These are phyloP conservation scores for Ptilodon capucinus DNA, from an alignment of 2,888 invertebrate species.

Conservation along the genomic window DNA sequence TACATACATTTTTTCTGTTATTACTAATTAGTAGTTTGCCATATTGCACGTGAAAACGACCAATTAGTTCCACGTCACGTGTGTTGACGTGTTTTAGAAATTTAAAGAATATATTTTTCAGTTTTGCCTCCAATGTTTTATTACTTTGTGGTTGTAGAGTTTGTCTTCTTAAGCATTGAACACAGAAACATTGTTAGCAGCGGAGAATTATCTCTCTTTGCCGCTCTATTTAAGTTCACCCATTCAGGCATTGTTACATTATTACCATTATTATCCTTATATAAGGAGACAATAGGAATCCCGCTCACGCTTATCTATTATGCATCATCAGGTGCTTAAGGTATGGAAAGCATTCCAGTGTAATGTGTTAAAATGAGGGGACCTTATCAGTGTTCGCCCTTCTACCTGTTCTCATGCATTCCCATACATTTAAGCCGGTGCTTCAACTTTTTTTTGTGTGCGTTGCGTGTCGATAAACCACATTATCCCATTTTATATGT, in stretches of 20 bases:
- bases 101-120: neutral
- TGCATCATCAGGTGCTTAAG: constrained; percentile 35
- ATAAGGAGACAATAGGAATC: constrained; percentile 1
- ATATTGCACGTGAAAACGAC: constrained; percentile 1
- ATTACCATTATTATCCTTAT: neutral
- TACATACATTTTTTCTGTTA: constrained; percentile 15
- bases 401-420: constrained; percentile 44
- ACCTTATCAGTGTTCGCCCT: constrained; percentile 39
- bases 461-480: too few species aligned
- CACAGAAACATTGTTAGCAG: neutral
- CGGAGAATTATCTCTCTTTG: neutral
- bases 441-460: neutral
- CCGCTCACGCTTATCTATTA: constrained; percentile 18
- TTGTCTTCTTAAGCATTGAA: neutral
- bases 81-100: neutral
- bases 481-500: neutral
- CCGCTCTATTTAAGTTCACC: neutral
- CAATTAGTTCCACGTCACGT: constrained; percentile 22
- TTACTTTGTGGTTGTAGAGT: neutral
- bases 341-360: constrained; percentile 43
- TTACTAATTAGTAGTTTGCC: neutral
- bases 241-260: neutral
- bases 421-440: constrained; percentile 7
- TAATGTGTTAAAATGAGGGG: constrained; percentile 39
- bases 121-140: neutral